Conservation (phyloP, 2,113 vertebrate genomes). For the Oceanodroma tethys region DNA sequence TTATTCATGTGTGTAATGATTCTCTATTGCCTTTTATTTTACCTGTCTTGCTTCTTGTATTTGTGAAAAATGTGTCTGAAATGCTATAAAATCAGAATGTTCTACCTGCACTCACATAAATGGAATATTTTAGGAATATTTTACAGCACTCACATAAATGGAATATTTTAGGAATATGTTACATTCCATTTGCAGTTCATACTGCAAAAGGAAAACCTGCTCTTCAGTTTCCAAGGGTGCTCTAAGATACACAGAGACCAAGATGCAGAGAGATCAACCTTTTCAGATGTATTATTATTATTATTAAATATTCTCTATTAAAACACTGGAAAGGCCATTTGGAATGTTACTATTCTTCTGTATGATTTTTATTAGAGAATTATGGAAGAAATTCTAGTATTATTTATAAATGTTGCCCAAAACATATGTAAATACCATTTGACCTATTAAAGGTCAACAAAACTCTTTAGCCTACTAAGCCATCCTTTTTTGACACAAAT, state of each 20-base stretch:
- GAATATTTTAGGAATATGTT: not conserved
- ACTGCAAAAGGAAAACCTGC: not conserved
- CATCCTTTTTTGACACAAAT: not conserved
- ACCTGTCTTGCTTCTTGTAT: not conserved
- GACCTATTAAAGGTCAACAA: not conserved
- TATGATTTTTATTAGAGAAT: not conserved
- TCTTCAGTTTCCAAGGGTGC: not conserved
- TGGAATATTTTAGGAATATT: not conserved
- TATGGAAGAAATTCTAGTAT: not conserved
- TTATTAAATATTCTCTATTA: not conserved
- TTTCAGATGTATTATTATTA: not conserved
- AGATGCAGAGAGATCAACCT: not conserved
- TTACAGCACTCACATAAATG: not conserved
- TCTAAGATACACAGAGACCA: not conserved
- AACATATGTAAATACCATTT: not conserved
- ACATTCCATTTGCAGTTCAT: not conserved
- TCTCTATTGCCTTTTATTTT: not conserved
- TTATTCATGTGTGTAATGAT: not conserved
- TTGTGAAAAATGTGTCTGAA: not conserved
- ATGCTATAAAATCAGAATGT: not conserved
- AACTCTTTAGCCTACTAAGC: not conserved
- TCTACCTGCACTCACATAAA: not conserved
- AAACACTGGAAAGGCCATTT: not conserved
- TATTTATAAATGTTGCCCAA: not conserved
- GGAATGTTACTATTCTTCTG: not conserved